These are phyloP conservation scores for Aphelenchoides avenae DNA, from an alignment of 1,140 invertebrate genomes.

Conservation along the genomic window DNA sequence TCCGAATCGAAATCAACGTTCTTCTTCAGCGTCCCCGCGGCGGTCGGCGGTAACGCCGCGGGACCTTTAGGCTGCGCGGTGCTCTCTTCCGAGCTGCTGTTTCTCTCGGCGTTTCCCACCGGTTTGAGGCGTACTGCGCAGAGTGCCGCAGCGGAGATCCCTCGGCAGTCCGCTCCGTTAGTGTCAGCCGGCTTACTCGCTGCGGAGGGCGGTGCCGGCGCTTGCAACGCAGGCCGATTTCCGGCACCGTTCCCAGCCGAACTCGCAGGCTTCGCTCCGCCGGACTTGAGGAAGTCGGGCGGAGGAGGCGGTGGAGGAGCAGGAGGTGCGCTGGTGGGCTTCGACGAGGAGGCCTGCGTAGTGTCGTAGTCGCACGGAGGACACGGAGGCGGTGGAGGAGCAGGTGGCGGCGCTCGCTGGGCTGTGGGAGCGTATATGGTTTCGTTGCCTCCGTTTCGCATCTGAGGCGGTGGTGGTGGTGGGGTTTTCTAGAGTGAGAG, in stretches of 20 bases:
- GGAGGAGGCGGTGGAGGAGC: slow-evolving; percentile 48
- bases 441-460: no score
- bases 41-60: slow-evolving; percentile 1
- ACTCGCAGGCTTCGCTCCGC: slow-evolving; percentile 2
- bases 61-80: slow-evolving; percentile 1
- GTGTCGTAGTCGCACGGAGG: slow-evolving; percentile 16
- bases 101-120: slow-evolving; percentile 20
- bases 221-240: no score
- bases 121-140: slow-evolving; percentile 45
- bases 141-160: slow-evolving; percentile 48
- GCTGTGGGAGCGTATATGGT: no score
- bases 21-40: slow-evolving; percentile 11
- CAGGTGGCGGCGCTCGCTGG: not conserved
- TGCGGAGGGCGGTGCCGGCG: no score
- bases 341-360: slow-evolving; percentile 1
- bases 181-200: no score
- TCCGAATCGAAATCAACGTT: slow-evolving; percentile 52
- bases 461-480: no score
- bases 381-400: slow-evolving; percentile 16
- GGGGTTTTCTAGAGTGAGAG: no score
- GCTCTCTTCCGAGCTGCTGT: not conserved
- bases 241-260: no score
- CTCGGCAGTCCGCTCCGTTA: slow-evolving; percentile 30
- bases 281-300: slow-evolving; percentile 27
- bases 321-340: slow-evolving; percentile 25